Percentiles rank a stretch among this genome's conserved stretches.
These are phyloP conservation scores for Bostrychus sinensis DNA, from an alignment of 2,113 vertebrate genomes.

Conservation along the genomic window DNA sequence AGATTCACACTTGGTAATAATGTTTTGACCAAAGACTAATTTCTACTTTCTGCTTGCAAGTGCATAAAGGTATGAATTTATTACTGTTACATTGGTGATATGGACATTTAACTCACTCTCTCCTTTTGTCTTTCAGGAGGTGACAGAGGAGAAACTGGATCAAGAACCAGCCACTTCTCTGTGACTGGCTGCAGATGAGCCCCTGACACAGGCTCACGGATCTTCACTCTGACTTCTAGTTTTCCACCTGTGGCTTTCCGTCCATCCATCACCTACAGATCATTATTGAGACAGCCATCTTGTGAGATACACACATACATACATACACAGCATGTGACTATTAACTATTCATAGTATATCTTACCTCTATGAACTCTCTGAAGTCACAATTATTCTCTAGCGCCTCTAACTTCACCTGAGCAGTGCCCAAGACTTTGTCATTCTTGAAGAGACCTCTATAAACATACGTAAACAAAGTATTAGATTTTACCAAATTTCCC, in stretches of 20 bases:
- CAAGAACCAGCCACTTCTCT: slow-evolving; percentile 88
- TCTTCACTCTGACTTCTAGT: slow-evolving; percentile 86
- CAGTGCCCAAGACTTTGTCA: slow-evolving; percentile 85
- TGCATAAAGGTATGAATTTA: no score
- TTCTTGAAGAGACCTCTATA: slow-evolving; percentile 88
- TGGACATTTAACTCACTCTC: no score
- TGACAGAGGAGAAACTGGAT: slow-evolving; percentile 67
- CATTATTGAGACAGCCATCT: not conserved
- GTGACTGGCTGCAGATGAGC: slow-evolving; percentile 84
- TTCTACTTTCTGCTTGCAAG: no score
- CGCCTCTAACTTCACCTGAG: slow-evolving; percentile 87
- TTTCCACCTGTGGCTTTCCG: slow-evolving; percentile 88
- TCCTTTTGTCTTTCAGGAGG: slow-evolving; percentile 61
- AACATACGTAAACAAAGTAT: slow-evolving; percentile 17
- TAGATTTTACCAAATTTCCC: not conserved
- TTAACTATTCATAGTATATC: no score
- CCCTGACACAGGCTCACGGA: slow-evolving; percentile 85
- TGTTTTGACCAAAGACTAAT: no score
- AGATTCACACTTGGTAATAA: no score
- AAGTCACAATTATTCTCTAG: slow-evolving; percentile 86
- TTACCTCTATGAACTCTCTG: slow-evolving; percentile 87
- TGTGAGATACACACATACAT: not conserved
- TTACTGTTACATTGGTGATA: no score
- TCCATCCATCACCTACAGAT: slow-evolving; percentile 84
- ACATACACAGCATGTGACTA: not conserved